These are phyloP conservation scores for Pluvialis apricaria DNA, from an alignment of 2,113 vertebrate genomes.

Conservation along the genomic window DNA sequence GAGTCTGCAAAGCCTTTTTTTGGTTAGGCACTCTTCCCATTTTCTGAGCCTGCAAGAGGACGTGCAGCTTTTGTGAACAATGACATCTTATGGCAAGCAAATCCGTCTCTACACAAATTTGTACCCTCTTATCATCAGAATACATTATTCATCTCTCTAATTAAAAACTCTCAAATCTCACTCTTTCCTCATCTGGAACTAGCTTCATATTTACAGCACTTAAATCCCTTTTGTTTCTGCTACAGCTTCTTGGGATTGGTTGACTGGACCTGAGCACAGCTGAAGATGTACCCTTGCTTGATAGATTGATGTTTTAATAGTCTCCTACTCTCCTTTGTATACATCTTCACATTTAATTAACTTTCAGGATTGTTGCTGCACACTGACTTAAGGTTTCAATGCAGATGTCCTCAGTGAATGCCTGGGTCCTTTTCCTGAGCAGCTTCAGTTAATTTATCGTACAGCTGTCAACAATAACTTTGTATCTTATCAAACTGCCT, in stretches of 20 bases:
- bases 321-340: not conserved
- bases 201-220: not conserved
- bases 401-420: constrained; percentile 14
- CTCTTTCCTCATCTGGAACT: not conserved
- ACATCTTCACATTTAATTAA: not conserved
- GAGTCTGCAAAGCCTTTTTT: not conserved
- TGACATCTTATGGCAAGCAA: constrained; percentile 5
- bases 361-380: not conserved
- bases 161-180: not conserved
- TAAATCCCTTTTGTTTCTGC: not conserved
- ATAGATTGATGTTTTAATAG: not conserved
- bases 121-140: not conserved
- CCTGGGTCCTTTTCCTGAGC: not conserved
- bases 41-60: not conserved
- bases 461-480: constrained; percentile 52
- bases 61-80: not conserved
- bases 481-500: constrained; percentile 30
- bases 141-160: not conserved
- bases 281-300: not conserved
- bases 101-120: not conserved
- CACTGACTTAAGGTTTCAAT: not conserved
- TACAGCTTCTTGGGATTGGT: not conserved
- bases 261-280: not conserved
- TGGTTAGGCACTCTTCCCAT: not conserved
- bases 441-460: constrained; percentile 44